phyloP scores from a whole-genome alignment of 1,140 invertebrate species.

The Cephus cinctus region DNA sequence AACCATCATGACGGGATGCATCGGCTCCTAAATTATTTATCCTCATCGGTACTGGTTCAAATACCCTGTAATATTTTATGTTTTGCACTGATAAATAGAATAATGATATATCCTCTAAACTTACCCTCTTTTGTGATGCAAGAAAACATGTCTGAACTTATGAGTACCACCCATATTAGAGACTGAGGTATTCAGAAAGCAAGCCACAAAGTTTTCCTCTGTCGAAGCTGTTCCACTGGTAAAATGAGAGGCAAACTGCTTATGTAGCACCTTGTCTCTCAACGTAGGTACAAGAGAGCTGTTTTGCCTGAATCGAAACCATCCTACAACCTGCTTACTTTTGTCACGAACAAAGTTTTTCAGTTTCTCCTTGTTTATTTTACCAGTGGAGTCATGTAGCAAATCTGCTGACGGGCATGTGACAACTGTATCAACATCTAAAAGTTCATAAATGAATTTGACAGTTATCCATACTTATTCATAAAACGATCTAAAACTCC shows the following conservation, averaged over 20 bases:
- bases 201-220: slow-evolving; percentile 53
- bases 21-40: slow-evolving; percentile 52
- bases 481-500: not conserved
- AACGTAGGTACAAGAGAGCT: slow-evolving; percentile 54
- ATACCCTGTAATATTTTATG: slow-evolving; percentile 28
- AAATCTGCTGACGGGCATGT: slow-evolving; percentile 56
- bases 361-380: slow-evolving; percentile 57
- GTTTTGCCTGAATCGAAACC: slow-evolving; percentile 63
- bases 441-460: slow-evolving; percentile 15
- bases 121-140: slow-evolving; percentile 39
- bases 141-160: slow-evolving; percentile 58
- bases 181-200: slow-evolving; percentile 57
- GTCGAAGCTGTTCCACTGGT: slow-evolving; percentile 11
- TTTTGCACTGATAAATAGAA: no score
- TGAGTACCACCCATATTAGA: slow-evolving; percentile 55
- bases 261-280: slow-evolving; percentile 61
- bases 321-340: slow-evolving; percentile 61
- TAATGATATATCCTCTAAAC: no score
- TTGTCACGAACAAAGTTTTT: slow-evolving; percentile 54
- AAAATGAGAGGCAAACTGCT: slow-evolving; percentile 59
- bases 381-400: slow-evolving; percentile 59
- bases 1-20: slow-evolving; percentile 35
- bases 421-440: slow-evolving; percentile 59
- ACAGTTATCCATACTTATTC: slow-evolving; percentile 1
- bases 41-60: slow-evolving; percentile 42